phyloP scores from a whole-genome alignment of 2,888 invertebrate genomes.

The Dryocosmus kuriphilus region DNA sequence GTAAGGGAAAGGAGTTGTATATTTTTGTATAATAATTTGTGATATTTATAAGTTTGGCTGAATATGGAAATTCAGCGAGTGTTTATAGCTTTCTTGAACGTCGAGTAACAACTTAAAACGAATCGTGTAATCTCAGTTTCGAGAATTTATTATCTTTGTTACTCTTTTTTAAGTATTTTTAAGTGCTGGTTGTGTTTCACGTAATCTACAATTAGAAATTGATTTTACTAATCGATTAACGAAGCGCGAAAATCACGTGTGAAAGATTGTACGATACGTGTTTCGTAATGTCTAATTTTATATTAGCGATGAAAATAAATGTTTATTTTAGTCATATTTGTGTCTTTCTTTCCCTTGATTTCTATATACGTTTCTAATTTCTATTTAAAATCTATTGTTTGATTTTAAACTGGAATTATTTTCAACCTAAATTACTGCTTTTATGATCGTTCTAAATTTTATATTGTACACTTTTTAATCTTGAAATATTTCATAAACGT shows the following conservation, averaged over 20 bases:
- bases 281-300: constrained; percentile 74
- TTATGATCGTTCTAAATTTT: too few species aligned
- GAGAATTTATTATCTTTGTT: constrained; percentile 32
- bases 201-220: constrained; percentile 34
- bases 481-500: too few species aligned
- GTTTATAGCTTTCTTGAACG: constrained; percentile 33
- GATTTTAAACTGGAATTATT: too few species aligned
- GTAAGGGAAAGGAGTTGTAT: constrained; percentile 62
- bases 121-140: constrained; percentile 30
- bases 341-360: background rate
- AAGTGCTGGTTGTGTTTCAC: constrained; percentile 33
- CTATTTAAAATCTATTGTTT: too few species aligned
- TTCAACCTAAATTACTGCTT: too few species aligned
- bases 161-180: constrained; percentile 25
- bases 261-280: constrained; percentile 75
- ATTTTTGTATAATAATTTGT: constrained; percentile 75
- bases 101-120: constrained; percentile 33
- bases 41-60: constrained; percentile 69
- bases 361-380: too few species aligned
- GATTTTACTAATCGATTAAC: constrained; percentile 40
- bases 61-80: constrained; percentile 27
- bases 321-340: constrained; percentile 59
- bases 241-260: constrained; percentile 61
- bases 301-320: constrained; percentile 72
- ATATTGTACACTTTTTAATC: too few species aligned